Base-by-base conservation (phyloP, 1,140 invertebrate species). In the Hycleus phaleratus region DNA sequence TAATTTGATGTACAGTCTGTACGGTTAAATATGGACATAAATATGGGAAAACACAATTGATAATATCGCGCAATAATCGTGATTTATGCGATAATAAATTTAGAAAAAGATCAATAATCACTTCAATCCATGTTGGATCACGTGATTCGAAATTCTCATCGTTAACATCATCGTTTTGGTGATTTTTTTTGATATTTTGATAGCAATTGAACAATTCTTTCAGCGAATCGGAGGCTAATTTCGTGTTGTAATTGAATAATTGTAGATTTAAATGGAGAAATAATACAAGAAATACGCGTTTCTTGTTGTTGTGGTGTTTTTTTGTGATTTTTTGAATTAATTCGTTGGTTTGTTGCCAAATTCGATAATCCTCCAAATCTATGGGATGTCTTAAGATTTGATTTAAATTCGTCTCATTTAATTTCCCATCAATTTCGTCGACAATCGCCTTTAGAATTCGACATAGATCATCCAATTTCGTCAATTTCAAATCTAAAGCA, bases 51-150 rank as follows among this genome's bases (percentile, higher is more conserved):
- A 90, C 84, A 61, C 78, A 82, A 59, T 79, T 79, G 4, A 88
- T 82, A 24, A 90, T 74, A 44, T 79, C 82, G 9, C 87, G 73
- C 6, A 88, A 73, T 24, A 87, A 77, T 71, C 83, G 82, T 26
- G 82, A 84, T 60, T 84, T 84, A 57, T 82, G 78, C 1, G 86
- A 88, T 7, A 89, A 72, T 32, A 89, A 77, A 38, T 85, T 88
- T 12, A 91, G 67, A 38, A 91, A 75, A 12, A 91, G 75, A 77
- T 91, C 88, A 9, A 86, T 79, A 44, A 90, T 78, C 2, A 91
- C 88, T 75, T 90, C 86, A 51, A 87, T 80, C 88, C 88, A 91
- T 60, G 82, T 74, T 10, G 84, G 85, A 69, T 89, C 85, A 42
- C 79, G 61, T 58, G 39, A 65, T 18, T 18, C 18, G 1, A 18